phyloP scores from a whole-genome alignment of 2,113 vertebrate species.

The Pao palembangensis region DNA sequence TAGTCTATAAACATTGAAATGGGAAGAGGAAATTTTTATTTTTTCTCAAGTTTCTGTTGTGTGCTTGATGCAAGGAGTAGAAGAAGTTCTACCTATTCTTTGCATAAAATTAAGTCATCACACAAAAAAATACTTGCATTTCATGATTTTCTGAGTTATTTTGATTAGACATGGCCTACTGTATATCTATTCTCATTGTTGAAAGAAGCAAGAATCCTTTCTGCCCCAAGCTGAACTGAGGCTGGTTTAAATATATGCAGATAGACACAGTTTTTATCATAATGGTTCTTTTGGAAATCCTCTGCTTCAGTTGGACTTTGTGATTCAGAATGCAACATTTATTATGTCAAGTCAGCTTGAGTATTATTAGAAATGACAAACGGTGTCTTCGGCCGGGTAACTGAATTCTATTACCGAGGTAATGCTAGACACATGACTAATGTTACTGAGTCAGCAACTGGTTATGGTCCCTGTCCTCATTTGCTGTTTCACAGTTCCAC shows the following conservation, averaged over 20 bases:
- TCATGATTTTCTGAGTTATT: neutral
- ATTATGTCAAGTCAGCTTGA: neutral
- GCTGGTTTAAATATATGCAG: conserved; percentile 30
- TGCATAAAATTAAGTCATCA: too few species aligned
- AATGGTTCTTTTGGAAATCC: conserved; percentile 28
- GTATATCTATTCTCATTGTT: neutral
- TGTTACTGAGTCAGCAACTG: conserved; percentile 72
- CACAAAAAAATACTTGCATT: too few species aligned
- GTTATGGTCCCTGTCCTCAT: conserved; percentile 70
- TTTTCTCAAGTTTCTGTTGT: neutral
- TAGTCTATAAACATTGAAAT: neutral
- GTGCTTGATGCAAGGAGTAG: too few species aligned
- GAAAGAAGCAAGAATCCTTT: neutral
- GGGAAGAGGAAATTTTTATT: neutral
- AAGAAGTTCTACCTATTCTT: too few species aligned
- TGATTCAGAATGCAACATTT: conserved; percentile 11
- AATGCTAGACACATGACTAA: conserved; percentile 58
- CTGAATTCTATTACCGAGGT: conserved; percentile 65
- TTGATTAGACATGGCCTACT: conserved; percentile 5
- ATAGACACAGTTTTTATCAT: conserved; percentile 41
- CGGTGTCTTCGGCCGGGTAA: conserved; percentile 40
- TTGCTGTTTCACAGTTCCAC: conserved; percentile 61
- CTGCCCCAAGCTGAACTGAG: conserved; percentile 27
- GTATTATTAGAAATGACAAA: conserved; percentile 38
- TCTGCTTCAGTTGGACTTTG: conserved; percentile 13